Conservation (phyloP, 2,888 invertebrate genomes). For the Lycia hirtaria region DNA sequence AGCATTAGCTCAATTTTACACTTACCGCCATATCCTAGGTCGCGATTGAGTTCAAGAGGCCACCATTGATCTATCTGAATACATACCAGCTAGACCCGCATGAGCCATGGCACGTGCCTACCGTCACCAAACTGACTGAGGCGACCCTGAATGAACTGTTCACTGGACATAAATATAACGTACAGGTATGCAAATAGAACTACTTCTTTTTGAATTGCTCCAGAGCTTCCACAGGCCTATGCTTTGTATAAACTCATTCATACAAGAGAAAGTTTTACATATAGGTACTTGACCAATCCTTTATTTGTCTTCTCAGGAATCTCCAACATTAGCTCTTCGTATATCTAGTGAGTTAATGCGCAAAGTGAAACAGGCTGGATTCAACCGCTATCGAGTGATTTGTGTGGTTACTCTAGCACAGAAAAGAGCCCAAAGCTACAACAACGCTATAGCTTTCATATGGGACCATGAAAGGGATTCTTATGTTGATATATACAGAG, state of each 20-base stretch:
- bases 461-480: conserved; percentile 70
- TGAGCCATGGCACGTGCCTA: conserved; percentile 48
- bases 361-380: conserved; percentile 57
- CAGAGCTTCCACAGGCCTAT: no score
- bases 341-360: conserved; percentile 68
- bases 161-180: conserved; percentile 63
- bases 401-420: conserved; percentile 68
- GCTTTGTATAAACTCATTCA: no score
- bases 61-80: conserved; percentile 56
- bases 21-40: no score
- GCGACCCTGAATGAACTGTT: conserved; percentile 60
- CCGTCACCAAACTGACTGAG: conserved; percentile 51
- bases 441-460: conserved; percentile 69
- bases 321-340: conserved; percentile 57
- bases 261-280: no score
- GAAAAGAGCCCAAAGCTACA: conserved; percentile 70
- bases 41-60: conserved; percentile 70
- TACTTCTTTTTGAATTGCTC: no score
- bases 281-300: no score
- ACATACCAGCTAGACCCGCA: conserved; percentile 69
- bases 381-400: conserved; percentile 69
- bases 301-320: conserved; percentile 22
- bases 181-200: no score
- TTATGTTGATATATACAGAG: conserved; percentile 58
- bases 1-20: no score